A percentile compares a stretch with the other conserved stretches of the same genome.
Evolutionary conservation across 2,797 vertebrate species (phyloP).

Genomic region (Xiphophorus birchmanni): DNA sequence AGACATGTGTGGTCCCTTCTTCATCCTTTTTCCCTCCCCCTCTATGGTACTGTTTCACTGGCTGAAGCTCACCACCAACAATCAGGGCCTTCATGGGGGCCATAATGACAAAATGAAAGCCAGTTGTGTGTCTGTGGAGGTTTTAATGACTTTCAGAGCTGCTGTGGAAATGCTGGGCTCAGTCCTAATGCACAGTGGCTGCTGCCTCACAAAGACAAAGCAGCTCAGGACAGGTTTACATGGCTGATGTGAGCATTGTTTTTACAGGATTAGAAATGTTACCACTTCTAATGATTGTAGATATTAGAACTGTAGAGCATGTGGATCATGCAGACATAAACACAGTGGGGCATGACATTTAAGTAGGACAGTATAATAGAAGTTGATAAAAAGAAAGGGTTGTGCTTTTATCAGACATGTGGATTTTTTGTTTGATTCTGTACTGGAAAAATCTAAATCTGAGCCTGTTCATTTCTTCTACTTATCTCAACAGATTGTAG

Average conservation of each 20-base stretch:
- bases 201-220: constrained; percentile 47
- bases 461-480: neutral
- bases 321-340: neutral
- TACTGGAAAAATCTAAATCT: neutral
- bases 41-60: constrained; percentile 53
- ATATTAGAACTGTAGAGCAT: neutral
- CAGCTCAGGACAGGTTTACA: constrained; percentile 19
- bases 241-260: constrained; percentile 1
- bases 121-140: constrained; percentile 70
- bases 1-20: constrained; percentile 65
- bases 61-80: constrained; percentile 61
- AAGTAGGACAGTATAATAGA: neutral
- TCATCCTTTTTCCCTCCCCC: constrained; percentile 59
- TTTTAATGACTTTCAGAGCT: constrained; percentile 75
- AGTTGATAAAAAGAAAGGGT: neutral
- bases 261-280: constrained; percentile 7
- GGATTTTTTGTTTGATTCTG: neutral
- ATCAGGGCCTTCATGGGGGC: constrained; percentile 70
- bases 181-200: constrained; percentile 51
- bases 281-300: neutral
- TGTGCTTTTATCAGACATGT: neutral
- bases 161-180: constrained; percentile 59
- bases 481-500: neutral
- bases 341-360: neutral
- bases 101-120: constrained; percentile 72